phyloP scores from a whole-genome alignment of 1,140 invertebrate genomes.

The Limonius californicus region DNA sequence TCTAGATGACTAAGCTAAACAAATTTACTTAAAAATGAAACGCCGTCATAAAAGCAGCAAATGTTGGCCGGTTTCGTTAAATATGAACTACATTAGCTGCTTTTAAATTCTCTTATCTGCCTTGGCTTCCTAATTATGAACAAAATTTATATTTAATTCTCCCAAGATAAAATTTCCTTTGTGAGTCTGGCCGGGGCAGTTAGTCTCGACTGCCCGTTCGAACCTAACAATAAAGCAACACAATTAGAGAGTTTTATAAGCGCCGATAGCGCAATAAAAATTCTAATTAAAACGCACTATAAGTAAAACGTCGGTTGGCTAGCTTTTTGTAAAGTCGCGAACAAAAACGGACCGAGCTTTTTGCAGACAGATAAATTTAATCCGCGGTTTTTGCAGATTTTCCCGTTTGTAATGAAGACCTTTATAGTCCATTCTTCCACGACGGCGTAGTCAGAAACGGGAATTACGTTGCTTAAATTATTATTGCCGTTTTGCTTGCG shows the following conservation, averaged over 20 bases:
- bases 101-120: too few relatives aligned
- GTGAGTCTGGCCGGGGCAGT: too few relatives aligned
- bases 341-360: neutral
- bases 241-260: conserved; percentile 2
- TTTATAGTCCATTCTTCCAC: conserved; percentile 4
- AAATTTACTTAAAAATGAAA: too few relatives aligned
- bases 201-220: too few relatives aligned
- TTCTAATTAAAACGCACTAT: conserved; percentile 1
- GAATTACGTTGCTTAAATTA: conserved; percentile 3
- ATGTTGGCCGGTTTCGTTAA: too few relatives aligned
- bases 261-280: conserved; percentile 1
- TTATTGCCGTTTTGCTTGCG: conserved; percentile 6
- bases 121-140: too few relatives aligned
- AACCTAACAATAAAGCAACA: too few relatives aligned
- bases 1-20: too few relatives aligned
- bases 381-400: conserved; percentile 6
- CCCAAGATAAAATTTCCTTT: too few relatives aligned
- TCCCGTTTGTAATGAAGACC: conserved; percentile 2
- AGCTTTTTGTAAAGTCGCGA: neutral
- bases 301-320: neutral
- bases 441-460: neutral
- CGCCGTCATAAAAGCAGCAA: too few relatives aligned
- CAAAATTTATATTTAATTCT: too few relatives aligned
- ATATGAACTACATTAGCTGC: too few relatives aligned
- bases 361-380: conserved; percentile 7